phyloP scores from a whole-genome alignment of 2,888 invertebrate genomes.

The Amorpha juglandis region DNA sequence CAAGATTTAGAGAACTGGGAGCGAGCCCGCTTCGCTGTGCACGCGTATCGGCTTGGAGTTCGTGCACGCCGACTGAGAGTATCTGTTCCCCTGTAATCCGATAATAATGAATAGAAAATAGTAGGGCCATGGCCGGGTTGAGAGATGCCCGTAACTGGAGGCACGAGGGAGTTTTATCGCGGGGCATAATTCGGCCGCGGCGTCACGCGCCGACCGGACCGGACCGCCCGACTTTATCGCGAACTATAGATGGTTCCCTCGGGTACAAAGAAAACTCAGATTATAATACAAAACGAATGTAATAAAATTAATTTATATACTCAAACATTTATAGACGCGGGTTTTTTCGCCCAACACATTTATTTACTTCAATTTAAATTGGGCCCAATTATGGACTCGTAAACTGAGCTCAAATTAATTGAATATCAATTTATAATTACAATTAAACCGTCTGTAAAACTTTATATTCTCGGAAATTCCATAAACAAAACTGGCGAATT shows the following conservation, averaged over 20 bases:
- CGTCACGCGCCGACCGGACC: slow-evolving; percentile 69
- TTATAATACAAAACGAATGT: slow-evolving; percentile 12
- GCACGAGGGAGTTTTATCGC: slow-evolving; percentile 69
- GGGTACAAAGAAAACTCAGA: slow-evolving; percentile 54
- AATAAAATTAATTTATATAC: slow-evolving; percentile 27
- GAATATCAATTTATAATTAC: slow-evolving; percentile 41
- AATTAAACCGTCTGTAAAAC: slow-evolving; percentile 38
- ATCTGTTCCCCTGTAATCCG: slow-evolving; percentile 44
- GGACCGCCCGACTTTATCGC: slow-evolving; percentile 63
- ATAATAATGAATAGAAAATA: slow-evolving; percentile 44
- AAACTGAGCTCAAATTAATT: slow-evolving; percentile 36
- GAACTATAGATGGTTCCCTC: slow-evolving; percentile 56
- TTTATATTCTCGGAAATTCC: slow-evolving; percentile 37
- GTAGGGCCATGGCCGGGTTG: slow-evolving; percentile 58
- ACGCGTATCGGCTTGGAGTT: slow-evolving; percentile 38
- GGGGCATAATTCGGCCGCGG: slow-evolving; percentile 66
- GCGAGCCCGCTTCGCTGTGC: slow-evolving; percentile 25
- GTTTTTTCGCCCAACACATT: slow-evolving; percentile 29
- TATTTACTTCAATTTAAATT: slow-evolving; percentile 34
- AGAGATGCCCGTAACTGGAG: slow-evolving; percentile 61
- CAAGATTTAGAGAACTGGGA: slow-evolving; percentile 42
- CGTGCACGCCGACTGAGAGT: slow-evolving; percentile 40
- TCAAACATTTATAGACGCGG: slow-evolving; percentile 9
- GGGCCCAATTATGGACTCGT: slow-evolving; percentile 45
- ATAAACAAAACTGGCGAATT: slow-evolving; percentile 40